phyloP scores from a whole-genome alignment of 2,888 invertebrate species.

The Smittia aterrima region DNA sequence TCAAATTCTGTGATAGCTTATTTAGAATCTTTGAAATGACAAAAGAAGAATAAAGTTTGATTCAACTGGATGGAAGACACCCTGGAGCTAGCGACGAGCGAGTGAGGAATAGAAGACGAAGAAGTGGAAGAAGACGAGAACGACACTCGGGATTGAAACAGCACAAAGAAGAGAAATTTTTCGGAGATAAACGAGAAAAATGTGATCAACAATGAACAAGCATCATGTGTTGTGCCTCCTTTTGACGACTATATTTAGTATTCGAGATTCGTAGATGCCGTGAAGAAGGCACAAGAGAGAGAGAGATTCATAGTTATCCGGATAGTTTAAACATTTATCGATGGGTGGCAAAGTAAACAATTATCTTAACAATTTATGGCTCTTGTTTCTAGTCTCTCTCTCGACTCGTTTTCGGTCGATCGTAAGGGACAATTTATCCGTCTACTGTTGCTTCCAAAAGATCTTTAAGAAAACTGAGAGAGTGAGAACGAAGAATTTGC shows the following conservation, averaged over 20 bases:
- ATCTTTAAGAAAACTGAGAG: not conserved
- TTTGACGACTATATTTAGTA: constrained; percentile 40
- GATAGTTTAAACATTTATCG: constrained; percentile 39
- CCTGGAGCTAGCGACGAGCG: constrained; percentile 36
- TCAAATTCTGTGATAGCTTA: constrained; percentile 21
- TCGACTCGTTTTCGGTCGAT: constrained; percentile 1
- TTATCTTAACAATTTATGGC: constrained; percentile 40
- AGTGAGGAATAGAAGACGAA: not conserved
- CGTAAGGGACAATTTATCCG: not conserved
- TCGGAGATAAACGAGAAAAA: constrained; percentile 9
- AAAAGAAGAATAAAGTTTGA: constrained; percentile 22
- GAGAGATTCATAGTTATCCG: constrained; percentile 13
- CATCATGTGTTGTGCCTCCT: constrained; percentile 35
- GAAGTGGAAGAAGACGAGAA: not conserved
- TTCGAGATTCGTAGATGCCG: constrained; percentile 13
- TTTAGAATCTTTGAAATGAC: constrained; percentile 20
- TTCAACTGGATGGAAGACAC: constrained; percentile 37
- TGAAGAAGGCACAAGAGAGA: constrained; percentile 1
- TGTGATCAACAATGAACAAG: constrained; percentile 26
- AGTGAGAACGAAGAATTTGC: not conserved
- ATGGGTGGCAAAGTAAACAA: constrained; percentile 41
- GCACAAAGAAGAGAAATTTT: constrained; percentile 16
- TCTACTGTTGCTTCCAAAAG: not conserved
- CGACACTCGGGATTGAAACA: constrained; percentile 12
- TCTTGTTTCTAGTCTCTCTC: constrained; percentile 13